Evolutionary conservation across 2,888 invertebrate genomes (phyloP).

Genomic region (Drosophila borealis): DNA sequence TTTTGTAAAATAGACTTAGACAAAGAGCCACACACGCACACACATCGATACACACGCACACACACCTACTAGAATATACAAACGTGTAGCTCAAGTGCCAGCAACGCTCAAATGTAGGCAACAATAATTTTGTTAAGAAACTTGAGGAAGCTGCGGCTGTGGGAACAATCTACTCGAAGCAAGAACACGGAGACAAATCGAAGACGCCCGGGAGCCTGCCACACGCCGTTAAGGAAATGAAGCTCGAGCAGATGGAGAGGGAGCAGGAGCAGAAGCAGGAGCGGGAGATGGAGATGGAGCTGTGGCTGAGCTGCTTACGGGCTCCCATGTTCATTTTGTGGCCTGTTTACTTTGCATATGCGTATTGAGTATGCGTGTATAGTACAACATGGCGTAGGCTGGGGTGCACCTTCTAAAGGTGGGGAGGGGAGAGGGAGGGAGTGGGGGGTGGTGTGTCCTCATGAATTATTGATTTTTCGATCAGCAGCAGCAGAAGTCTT

Average conservation of each 20-base stretch:
- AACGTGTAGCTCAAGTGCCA: constrained; percentile 19
- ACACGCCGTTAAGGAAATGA: constrained; percentile 7
- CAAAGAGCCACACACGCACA: constrained; percentile 7
- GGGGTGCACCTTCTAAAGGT: not conserved
- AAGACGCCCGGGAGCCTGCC: constrained; percentile 41
- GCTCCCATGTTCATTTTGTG: constrained; percentile 72
- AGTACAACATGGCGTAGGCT: constrained; percentile 33
- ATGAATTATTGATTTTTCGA: constrained; percentile 80
- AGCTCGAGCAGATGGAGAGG: not conserved
- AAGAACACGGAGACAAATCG: constrained; percentile 61
- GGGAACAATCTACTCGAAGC: constrained; percentile 26
- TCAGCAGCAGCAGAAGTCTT: constrained; percentile 40
- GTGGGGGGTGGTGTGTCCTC: constrained; percentile 17
- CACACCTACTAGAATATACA: not conserved
- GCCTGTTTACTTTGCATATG: constrained; percentile 75
- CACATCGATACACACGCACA: not conserved
- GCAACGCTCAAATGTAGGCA: constrained; percentile 60
- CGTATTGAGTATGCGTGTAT: constrained; percentile 59
- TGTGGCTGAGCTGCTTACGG: constrained; percentile 42
- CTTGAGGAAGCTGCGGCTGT: constrained; percentile 47
- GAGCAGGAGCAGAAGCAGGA: not conserved
- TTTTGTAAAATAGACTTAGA: constrained; percentile 71
- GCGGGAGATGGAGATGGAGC: not conserved
- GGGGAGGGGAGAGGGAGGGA: not conserved
- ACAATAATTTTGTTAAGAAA: constrained; percentile 68